Conservation (phyloP, 92 coral and sea anemone genomes). For the Phenganax subtilis region DNA sequence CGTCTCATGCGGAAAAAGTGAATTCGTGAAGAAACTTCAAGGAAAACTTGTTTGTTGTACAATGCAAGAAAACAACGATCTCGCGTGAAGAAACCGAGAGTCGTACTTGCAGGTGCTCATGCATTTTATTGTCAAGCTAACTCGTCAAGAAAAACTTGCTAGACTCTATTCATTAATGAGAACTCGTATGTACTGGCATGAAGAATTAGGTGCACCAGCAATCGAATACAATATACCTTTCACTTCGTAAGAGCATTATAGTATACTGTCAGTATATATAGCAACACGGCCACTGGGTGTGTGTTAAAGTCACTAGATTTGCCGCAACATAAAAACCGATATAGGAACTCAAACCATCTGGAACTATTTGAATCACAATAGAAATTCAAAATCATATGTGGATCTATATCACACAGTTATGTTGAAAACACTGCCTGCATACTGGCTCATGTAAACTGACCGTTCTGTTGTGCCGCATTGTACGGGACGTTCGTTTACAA, state of each 20-base stretch:
- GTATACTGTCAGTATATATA: background rate
- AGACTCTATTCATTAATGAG: background rate
- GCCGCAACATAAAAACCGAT: too few relatives aligned
- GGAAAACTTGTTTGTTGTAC: too few relatives aligned
- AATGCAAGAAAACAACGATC: too few relatives aligned
- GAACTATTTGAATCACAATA: background rate
- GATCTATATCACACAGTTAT: slow-evolving; percentile 1
- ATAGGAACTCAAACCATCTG: background rate
- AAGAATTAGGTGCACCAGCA: background rate
- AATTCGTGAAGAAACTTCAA: too few relatives aligned
- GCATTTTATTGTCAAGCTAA: too few relatives aligned
- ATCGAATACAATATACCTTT: background rate
- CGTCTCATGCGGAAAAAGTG: too few relatives aligned
- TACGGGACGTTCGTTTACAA: background rate
- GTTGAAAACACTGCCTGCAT: background rate
- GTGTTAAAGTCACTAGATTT: background rate
- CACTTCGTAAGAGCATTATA: too few relatives aligned
- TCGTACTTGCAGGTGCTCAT: too few relatives aligned
- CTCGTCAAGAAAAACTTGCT: background rate
- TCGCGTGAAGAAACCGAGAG: too few relatives aligned
- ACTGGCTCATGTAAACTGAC: slow-evolving; percentile 6
- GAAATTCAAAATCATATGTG: background rate
- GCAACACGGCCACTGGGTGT: background rate
- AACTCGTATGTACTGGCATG: background rate
- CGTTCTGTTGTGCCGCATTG: background rate